phyloP scores from a whole-genome alignment of 1,140 invertebrate genomes.

The Dolichoris vasculosae region DNA sequence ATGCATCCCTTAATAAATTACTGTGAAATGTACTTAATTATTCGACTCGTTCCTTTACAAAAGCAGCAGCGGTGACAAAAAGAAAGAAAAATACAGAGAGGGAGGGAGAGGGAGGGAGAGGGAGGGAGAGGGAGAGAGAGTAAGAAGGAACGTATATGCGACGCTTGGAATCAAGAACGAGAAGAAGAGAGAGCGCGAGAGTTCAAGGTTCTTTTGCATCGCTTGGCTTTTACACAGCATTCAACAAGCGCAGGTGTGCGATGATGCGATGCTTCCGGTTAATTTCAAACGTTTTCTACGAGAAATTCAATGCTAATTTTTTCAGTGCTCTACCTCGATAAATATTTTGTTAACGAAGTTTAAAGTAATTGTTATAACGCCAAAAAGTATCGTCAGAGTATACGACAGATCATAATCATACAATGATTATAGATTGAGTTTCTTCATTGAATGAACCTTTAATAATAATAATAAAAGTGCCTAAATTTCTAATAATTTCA shows the following conservation, averaged over 20 bases:
- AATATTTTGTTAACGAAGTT: not conserved
- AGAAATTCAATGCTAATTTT: slow-evolving; percentile 60
- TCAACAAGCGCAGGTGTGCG: slow-evolving; percentile 44
- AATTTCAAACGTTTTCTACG: slow-evolving; percentile 60
- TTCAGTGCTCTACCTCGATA: not conserved
- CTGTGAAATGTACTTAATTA: slow-evolving; percentile 46
- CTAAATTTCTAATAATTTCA: too few relatives aligned
- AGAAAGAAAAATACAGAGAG: not conserved
- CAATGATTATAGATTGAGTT: not conserved
- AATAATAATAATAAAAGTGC: too few relatives aligned
- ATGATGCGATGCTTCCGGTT: slow-evolving; percentile 56
- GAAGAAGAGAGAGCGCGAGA: not conserved
- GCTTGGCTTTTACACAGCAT: not conserved
- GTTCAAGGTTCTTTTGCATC: slow-evolving; percentile 14
- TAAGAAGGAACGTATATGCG: not conserved
- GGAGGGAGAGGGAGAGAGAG: not conserved
- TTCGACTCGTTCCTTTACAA: slow-evolving; percentile 27
- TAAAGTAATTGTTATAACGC: not conserved
- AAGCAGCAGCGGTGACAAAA: not conserved
- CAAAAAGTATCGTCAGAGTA: not conserved
- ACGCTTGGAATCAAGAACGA: not conserved
- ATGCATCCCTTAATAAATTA: slow-evolving; percentile 45
- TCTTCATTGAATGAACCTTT: not conserved
- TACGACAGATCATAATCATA: too few relatives aligned
- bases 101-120: not conserved